These are phyloP conservation scores for Zhengitettix transpicula DNA, from an alignment of 2,888 invertebrate genomes.

Conservation along the genomic window DNA sequence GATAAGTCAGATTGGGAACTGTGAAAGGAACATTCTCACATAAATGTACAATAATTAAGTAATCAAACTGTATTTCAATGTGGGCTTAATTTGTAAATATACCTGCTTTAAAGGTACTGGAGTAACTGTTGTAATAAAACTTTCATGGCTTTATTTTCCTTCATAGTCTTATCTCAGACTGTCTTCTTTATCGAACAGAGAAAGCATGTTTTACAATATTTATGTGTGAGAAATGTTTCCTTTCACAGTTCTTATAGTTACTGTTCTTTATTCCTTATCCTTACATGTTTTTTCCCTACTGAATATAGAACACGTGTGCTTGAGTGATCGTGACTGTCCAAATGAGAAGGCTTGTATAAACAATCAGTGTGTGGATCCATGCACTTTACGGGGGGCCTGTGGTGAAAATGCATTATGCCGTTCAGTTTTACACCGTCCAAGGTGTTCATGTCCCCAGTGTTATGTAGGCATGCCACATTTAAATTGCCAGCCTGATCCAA, in stretches of 20 bases:
- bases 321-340: conserved; percentile 79
- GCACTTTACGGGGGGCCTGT: conserved; percentile 73
- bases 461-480: conserved; percentile 68
- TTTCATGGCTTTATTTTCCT: not conserved
- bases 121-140: not conserved
- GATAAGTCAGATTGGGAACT: conserved; percentile 55
- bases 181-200: conserved; percentile 26
- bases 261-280: conserved; percentile 37
- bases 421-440: conserved; percentile 66
- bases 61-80: too few species aligned
- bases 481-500: conserved; percentile 62
- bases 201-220: conserved; percentile 40
- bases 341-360: conserved; percentile 83
- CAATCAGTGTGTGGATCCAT: conserved; percentile 81
- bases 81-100: too few species aligned
- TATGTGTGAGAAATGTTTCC: conserved; percentile 56
- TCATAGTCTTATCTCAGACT: conserved; percentile 17
- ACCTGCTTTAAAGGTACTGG: not conserved
- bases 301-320: conserved; percentile 33
- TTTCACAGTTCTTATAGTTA: conserved; percentile 77
- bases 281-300: not conserved
- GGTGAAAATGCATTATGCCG: conserved; percentile 79
- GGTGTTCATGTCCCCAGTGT: conserved; percentile 78
- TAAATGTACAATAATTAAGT: conserved; percentile 15
- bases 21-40: conserved; percentile 63